Evolutionary conservation across 1,140 invertebrate genomes (phyloP).

Genomic region (Heliconius congener): DNA sequence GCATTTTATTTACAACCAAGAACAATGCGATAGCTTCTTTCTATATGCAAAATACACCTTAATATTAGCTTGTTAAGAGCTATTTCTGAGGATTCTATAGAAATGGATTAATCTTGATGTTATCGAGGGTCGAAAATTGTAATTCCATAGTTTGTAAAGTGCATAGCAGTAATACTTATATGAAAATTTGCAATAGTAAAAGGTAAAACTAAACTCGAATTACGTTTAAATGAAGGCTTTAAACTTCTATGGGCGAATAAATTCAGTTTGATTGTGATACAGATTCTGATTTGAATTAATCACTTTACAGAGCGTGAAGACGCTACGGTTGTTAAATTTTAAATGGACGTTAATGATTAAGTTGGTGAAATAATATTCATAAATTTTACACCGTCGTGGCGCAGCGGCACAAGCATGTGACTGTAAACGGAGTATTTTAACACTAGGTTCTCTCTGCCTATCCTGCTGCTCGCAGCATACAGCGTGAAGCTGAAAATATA

Average conservation of each 20-base stretch:
- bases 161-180: constrained; percentile 44
- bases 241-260: background rate
- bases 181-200: constrained; percentile 51
- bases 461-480: too few relatives aligned
- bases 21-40: constrained; percentile 16
- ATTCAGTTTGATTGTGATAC: constrained; percentile 4
- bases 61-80: constrained; percentile 10
- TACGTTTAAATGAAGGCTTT: constrained; percentile 2
- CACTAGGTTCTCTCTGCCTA: too few relatives aligned
- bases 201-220: constrained; percentile 5
- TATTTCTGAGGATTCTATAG: constrained; percentile 14
- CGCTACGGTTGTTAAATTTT: constrained; percentile 12
- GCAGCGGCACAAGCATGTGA: too few relatives aligned
- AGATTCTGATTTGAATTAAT: background rate
- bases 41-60: constrained; percentile 28
- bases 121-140: constrained; percentile 39
- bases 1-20: constrained; percentile 20
- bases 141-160: constrained; percentile 53
- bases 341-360: background rate
- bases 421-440: too few relatives aligned
- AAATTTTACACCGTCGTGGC: background rate
- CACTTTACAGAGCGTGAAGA: constrained; percentile 16
- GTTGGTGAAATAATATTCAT: background rate
- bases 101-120: constrained; percentile 26
- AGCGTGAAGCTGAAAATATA: too few relatives aligned